Base-by-base conservation (phyloP, 2,888 invertebrate species). In the Drosophila gaucha region DNA sequence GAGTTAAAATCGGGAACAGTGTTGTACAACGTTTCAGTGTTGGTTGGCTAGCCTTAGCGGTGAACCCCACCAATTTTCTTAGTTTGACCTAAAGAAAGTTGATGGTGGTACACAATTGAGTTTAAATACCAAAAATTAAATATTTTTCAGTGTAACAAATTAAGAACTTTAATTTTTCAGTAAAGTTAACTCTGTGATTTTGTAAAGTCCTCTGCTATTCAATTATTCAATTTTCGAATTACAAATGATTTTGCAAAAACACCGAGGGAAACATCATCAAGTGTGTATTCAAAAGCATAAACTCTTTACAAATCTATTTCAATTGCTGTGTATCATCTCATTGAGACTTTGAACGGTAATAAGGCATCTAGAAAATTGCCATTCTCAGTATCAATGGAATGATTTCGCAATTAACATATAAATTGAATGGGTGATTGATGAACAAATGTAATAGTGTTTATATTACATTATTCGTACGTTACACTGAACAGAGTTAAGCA, bases 261-360 rank as follows among this genome's bases (percentile, higher is more conserved):
- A 47, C 16, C 16, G 6, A 33, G 4, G 6, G 4, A 9, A 47
- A 16, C 9, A 31, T 14, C 41, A 10, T 26, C 41, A 0, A 14
- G 14, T 14, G 9, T 18, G 16, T 18, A 9, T 36, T 36, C 1
- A n/a, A 22, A 39, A 0, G 6, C 39, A 20, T 12, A 3, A n/a
- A 8, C 8, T 18, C 12, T 12, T 20, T 6, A 18, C 3, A n/a
- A 30, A 30, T 14, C 20, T 24, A 35, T n/a, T 26, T 26, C 18
- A 30, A 28, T 38, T 30, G 14, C 30, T 9, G 8, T 6, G 4
- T 14, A 51, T 51, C 51, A 22, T 39, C 12, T 31, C 51, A 39
- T 51, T 51, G 39, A 51, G 51, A 22, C 65, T 46, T 33, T 55
- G 49, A 43, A 5, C 55, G 65, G 47, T 33, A 38, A 35, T 65